Evolutionary conservation across 2,888 invertebrate species (phyloP).

Genomic region (Drosophila ezoana): DNA sequence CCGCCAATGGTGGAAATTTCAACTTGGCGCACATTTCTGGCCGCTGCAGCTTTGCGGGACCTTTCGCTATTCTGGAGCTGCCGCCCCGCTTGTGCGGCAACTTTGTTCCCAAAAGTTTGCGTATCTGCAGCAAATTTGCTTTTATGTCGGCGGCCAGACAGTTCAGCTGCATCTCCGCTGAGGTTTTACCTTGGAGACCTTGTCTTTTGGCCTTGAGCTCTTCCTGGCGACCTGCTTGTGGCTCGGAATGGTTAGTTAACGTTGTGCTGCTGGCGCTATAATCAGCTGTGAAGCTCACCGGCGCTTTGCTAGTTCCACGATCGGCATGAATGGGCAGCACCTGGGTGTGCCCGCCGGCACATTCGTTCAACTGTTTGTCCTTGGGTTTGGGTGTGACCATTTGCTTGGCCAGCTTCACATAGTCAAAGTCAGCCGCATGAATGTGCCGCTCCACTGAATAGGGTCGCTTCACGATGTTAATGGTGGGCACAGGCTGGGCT

Average conservation of each 20-base stretch:
- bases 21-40: background rate
- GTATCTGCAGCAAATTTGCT: conserved; percentile 17
- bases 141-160: conserved; percentile 28
- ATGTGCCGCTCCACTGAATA: background rate
- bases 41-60: background rate
- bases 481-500: background rate
- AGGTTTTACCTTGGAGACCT: too few species aligned
- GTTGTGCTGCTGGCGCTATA: conserved; percentile 29
- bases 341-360: background rate
- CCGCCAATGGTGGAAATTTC: too few species aligned
- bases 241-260: conserved; percentile 10
- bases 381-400: conserved; percentile 5
- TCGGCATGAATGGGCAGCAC: background rate
- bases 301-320: background rate
- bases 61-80: background rate
- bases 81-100: background rate
- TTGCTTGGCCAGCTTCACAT: conserved; percentile 32
- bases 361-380: background rate
- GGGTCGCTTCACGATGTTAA: background rate
- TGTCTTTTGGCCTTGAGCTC: too few species aligned
- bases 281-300: conserved; percentile 1
- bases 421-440: conserved; percentile 11
- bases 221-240: conserved; percentile 1
- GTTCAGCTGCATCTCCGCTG: conserved; percentile 6
- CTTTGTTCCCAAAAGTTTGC: conserved; percentile 12